Percentiles rank a stretch among this genome's conserved stretches.
phyloP scores from a whole-genome alignment of 2,797 vertebrate species.

The Hybognathus amarus region DNA sequence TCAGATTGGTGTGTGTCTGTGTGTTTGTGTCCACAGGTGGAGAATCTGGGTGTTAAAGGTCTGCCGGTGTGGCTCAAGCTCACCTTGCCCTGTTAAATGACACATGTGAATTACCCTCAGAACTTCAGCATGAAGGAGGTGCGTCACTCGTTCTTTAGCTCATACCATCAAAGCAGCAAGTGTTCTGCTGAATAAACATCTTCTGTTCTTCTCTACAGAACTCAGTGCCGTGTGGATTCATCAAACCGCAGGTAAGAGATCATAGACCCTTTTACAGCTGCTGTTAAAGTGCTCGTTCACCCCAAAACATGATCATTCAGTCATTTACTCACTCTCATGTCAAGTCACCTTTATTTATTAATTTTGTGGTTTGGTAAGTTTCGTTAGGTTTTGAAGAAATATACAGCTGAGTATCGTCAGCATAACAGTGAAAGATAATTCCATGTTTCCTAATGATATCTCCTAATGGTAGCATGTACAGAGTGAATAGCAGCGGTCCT shows the following conservation, averaged over 20 bases:
- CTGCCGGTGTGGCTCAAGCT: slow-evolving; percentile 68
- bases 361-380: too few species aligned
- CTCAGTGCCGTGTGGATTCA: background rate
- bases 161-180: background rate
- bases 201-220: slow-evolving; percentile 20
- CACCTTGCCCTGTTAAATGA: slow-evolving; percentile 64
- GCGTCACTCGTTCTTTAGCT: background rate
- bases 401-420: too few species aligned
- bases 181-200: background rate
- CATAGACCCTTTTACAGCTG: background rate
- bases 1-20: background rate
- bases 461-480: too few species aligned
- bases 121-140: slow-evolving; percentile 64
- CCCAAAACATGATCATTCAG: background rate
- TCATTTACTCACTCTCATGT: background rate
- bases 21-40: slow-evolving; percentile 64
- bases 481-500: too few species aligned
- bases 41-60: slow-evolving; percentile 67
- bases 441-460: too few species aligned
- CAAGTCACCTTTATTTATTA: too few species aligned
- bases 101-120: background rate
- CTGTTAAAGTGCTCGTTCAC: background rate
- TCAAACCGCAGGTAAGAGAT: background rate
- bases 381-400: too few species aligned
- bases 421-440: too few species aligned